Evolutionary conservation across 2,797 vertebrate genomes (phyloP).

Genomic region (Syngnathus acus): DNA sequence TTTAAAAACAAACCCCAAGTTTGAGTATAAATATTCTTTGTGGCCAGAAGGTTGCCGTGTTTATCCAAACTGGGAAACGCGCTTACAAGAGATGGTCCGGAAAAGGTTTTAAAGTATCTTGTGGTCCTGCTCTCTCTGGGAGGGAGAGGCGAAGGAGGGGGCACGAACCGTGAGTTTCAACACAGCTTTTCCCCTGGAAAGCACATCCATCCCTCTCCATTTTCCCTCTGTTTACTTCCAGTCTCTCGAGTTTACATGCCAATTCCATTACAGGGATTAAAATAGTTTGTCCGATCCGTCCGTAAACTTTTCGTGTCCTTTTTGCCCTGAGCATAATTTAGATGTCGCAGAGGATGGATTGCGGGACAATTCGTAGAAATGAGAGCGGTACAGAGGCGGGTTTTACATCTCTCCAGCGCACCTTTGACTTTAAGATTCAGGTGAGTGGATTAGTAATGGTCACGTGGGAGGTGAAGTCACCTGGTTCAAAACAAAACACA

Average conservation of each 20-base stretch:
- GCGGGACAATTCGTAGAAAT: constrained; percentile 48
- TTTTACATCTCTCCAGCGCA: constrained; percentile 30
- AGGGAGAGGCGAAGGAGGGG: constrained; percentile 20
- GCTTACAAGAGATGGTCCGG: constrained; percentile 39
- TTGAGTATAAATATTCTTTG: constrained; percentile 34
- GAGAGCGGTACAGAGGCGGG: constrained; percentile 45
- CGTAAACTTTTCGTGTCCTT: constrained; percentile 50
- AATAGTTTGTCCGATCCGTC: constrained; percentile 68
- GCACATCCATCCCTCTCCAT: constrained; percentile 56
- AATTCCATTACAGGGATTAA: constrained; percentile 76
- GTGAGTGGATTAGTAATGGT: constrained; percentile 59
- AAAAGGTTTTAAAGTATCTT: constrained; percentile 38
- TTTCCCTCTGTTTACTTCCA: constrained; percentile 67
- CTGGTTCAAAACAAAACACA: constrained; percentile 9
- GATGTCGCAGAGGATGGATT: constrained; percentile 46
- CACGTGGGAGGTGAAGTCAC: constrained; percentile 36
- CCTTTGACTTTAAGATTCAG: constrained; percentile 58
- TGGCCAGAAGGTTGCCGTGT: constrained; percentile 37
- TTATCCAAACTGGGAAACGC: constrained; percentile 51
- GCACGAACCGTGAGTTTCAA: constrained; percentile 48
- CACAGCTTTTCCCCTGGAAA: constrained; percentile 47
- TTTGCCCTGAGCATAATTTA: constrained; percentile 44
- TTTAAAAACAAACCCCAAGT: constrained; percentile 7
- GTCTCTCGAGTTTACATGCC: constrained; percentile 69
- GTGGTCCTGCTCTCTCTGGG: constrained; percentile 40